Evolutionary conservation across 2,888 invertebrate species (phyloP).

Genomic region (Allophyes oxyacanthae): DNA sequence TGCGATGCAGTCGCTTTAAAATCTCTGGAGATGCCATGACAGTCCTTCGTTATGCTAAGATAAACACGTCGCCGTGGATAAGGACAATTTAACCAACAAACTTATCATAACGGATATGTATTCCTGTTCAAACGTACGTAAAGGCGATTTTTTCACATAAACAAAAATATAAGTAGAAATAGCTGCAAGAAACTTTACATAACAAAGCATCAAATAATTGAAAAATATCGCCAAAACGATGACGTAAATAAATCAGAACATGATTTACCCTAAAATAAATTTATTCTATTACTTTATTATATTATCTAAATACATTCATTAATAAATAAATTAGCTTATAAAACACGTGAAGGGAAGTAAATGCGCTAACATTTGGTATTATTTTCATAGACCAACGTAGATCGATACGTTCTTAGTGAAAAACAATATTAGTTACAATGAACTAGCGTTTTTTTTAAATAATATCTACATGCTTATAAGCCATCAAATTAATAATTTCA

Average conservation of each 20-base stretch:
- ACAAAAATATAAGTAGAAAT: conserved; percentile 54
- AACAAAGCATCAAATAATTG: conserved; percentile 21
- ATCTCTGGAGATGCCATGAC: conserved; percentile 11
- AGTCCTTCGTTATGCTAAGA: conserved; percentile 48
- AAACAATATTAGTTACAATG: conserved; percentile 15
- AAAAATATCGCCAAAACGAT: conserved; percentile 48
- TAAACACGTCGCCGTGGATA: conserved; percentile 56
- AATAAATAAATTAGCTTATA: conserved; percentile 55
- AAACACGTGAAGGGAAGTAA: conserved; percentile 62
- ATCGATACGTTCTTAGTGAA: conserved; percentile 25
- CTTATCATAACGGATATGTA: conserved; percentile 86
- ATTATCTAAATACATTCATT: conserved; percentile 50
- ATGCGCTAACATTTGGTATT: conserved; percentile 78
- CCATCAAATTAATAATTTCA: conserved; percentile 4
- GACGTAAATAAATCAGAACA: conserved; percentile 41
- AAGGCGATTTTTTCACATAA: conserved; percentile 54
- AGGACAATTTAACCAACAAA: conserved; percentile 72
- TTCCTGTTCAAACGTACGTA: conserved; percentile 61
- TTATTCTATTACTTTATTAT: conserved; percentile 53
- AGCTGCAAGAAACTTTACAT: conserved; percentile 48
- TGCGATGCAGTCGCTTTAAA: too few relatives aligned
- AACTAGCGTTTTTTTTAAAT: conserved; percentile 14
- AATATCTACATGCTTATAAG: conserved; percentile 6
- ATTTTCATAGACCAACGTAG: conserved; percentile 44
- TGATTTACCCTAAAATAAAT: conserved; percentile 54